These are phyloP conservation scores for Masticophis lateralis DNA, from an alignment of 2,797 vertebrate genomes.

Conservation along the genomic window DNA sequence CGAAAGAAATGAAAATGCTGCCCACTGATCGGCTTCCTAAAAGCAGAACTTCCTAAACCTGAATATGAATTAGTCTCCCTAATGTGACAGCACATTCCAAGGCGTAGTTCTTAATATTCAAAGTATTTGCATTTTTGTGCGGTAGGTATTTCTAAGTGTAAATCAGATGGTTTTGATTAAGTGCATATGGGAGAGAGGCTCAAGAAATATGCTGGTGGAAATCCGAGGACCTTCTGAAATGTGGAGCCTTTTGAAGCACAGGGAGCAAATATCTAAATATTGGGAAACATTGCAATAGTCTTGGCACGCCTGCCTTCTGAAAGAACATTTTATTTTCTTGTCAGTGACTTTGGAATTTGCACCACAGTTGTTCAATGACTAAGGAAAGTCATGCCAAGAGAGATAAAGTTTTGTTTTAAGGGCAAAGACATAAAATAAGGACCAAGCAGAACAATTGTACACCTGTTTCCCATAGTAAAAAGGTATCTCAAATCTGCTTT, in stretches of 20 bases:
- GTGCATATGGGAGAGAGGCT: slow-evolving; percentile 36
- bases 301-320: slow-evolving; percentile 54
- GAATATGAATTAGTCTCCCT: slow-evolving; percentile 31
- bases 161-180: slow-evolving; percentile 64
- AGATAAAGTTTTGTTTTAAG: slow-evolving; percentile 68
- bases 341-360: slow-evolving; percentile 66
- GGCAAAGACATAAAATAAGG: slow-evolving; percentile 67
- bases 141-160: slow-evolving; percentile 46
- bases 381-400: slow-evolving; percentile 62
- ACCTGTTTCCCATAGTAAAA: slow-evolving; percentile 73
- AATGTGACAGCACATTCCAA: slow-evolving; percentile 41
- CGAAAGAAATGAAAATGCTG: slow-evolving; percentile 19
- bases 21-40: neutral
- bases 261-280: slow-evolving; percentile 49
- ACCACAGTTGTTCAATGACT: slow-evolving; percentile 55
- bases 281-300: slow-evolving; percentile 58
- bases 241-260: slow-evolving; percentile 43
- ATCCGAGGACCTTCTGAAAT: slow-evolving; percentile 44
- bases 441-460: slow-evolving; percentile 68
- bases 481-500: slow-evolving; percentile 67
- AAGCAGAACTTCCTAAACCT: slow-evolving; percentile 47
- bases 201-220: slow-evolving; percentile 47
- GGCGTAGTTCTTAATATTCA: slow-evolving; percentile 40
- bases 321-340: slow-evolving; percentile 70
- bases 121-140: slow-evolving; percentile 50